Conservation (phyloP, 2,888 invertebrate species). For the Coenonympha arcania region DNA sequence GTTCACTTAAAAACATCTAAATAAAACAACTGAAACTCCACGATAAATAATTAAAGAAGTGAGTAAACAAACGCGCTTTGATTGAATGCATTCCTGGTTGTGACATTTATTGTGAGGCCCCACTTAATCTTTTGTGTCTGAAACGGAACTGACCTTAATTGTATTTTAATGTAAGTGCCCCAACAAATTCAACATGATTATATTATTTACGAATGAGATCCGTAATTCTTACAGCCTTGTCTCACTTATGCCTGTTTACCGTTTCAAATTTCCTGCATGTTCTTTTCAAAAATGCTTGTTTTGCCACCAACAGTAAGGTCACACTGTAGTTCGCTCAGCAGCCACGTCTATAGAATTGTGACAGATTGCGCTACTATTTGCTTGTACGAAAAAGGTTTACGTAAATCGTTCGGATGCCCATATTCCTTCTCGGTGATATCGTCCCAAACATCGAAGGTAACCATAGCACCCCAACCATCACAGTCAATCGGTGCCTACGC, state of each 20-base stretch:
- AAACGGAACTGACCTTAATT: slow-evolving; percentile 25
- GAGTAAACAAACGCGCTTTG: slow-evolving; percentile 9
- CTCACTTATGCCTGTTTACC: not conserved
- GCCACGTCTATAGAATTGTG: no score
- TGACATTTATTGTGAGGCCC: slow-evolving; percentile 11
- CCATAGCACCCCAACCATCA: no score
- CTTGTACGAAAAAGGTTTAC: no score
- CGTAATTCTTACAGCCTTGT: not conserved
- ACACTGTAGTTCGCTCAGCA: no score
- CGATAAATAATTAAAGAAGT: not conserved
- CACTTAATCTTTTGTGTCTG: slow-evolving; percentile 17
- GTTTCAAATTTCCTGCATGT: not conserved
- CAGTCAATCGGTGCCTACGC: no score
- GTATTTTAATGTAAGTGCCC: slow-evolving; percentile 21
- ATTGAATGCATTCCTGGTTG: slow-evolving; percentile 14
- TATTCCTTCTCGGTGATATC: no score
- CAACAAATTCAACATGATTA: slow-evolving; percentile 13
- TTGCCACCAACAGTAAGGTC: no score
- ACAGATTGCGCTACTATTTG: no score
- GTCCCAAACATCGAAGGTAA: no score
- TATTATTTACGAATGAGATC: not conserved
- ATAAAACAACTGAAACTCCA: not conserved
- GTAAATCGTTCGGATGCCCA: no score
- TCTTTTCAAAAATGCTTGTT: no score
- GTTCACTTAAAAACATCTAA: no score